phyloP scores from a whole-genome alignment of 2,797 vertebrate genomes.

The Rhinophrynus dorsalis region DNA sequence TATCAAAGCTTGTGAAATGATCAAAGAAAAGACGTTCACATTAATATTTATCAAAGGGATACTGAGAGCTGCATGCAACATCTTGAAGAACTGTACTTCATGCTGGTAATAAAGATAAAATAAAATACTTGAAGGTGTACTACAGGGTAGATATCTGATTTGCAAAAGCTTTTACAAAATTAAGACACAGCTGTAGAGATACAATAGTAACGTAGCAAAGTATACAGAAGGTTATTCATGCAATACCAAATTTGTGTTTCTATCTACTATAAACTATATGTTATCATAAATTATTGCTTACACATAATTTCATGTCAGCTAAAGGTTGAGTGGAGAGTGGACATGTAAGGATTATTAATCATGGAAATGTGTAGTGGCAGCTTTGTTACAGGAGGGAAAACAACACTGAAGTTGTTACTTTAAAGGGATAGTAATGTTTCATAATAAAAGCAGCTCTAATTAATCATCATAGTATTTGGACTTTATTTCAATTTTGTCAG shows the following conservation, averaged over 20 bases:
- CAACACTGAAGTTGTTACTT: too few species aligned
- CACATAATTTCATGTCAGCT: not conserved
- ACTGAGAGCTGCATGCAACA: slow-evolving; percentile 44
- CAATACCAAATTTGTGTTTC: too few species aligned
- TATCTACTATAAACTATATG: too few species aligned
- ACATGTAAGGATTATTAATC: not conserved
- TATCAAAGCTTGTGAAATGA: slow-evolving; percentile 56
- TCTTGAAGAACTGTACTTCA: slow-evolving; percentile 37
- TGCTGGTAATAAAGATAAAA: slow-evolving; percentile 31
- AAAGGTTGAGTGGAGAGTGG: not conserved
- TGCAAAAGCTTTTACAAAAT: slow-evolving; percentile 35
- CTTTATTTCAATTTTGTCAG: too few species aligned
- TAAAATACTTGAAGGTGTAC: slow-evolving; percentile 34
- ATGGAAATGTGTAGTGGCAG: not conserved
- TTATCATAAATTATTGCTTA: not conserved
- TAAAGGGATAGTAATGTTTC: too few species aligned
- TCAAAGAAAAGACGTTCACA: slow-evolving; percentile 57
- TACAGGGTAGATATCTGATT: slow-evolving; percentile 29
- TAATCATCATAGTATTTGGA: too few species aligned
- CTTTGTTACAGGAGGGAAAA: not conserved
- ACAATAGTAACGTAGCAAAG: too few species aligned
- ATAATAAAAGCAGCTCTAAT: too few species aligned
- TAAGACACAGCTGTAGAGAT: not conserved
- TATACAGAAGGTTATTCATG: too few species aligned
- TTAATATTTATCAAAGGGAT: slow-evolving; percentile 58